phyloP scores from a whole-genome alignment of 2,113 vertebrate genomes.

The Prolemur simus region DNA sequence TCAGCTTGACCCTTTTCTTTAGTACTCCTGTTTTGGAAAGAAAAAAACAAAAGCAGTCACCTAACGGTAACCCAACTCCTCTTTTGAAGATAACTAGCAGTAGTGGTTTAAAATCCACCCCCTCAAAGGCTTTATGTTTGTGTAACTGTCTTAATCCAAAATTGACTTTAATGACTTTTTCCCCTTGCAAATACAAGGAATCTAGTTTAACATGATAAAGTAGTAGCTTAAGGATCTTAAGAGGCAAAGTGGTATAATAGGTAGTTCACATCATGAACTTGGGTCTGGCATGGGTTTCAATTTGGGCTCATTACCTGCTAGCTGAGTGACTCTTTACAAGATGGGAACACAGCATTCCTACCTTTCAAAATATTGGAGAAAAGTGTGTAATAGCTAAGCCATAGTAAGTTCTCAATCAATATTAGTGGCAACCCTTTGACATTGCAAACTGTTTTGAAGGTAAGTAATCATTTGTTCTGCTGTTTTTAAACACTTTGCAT shows the following conservation, averaged over 20 bases:
- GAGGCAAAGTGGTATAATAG: not conserved
- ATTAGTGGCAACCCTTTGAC: not conserved
- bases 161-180: not conserved
- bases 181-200: not conserved
- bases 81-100: not conserved
- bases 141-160: not conserved
- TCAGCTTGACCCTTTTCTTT: not conserved
- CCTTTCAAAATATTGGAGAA: not conserved
- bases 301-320: not conserved
- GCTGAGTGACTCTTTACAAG: not conserved
- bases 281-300: not conserved
- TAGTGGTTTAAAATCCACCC: not conserved
- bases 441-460: not conserved
- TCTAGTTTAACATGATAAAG: not conserved
- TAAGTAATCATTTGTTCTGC: not conserved
- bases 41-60: not conserved
- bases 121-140: not conserved
- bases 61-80: not conserved
- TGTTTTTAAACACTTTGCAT: not conserved
- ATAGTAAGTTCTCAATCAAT: not conserved
- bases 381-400: not conserved
- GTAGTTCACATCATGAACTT: not conserved
- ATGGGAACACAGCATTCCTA: not conserved
- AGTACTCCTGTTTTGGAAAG: not conserved
- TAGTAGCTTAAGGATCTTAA: not conserved